Percentiles rank a stretch among this genome's conserved stretches.
Conservation (phyloP, 2,888 invertebrate genomes). For the Alentia gelatinosa region DNA sequence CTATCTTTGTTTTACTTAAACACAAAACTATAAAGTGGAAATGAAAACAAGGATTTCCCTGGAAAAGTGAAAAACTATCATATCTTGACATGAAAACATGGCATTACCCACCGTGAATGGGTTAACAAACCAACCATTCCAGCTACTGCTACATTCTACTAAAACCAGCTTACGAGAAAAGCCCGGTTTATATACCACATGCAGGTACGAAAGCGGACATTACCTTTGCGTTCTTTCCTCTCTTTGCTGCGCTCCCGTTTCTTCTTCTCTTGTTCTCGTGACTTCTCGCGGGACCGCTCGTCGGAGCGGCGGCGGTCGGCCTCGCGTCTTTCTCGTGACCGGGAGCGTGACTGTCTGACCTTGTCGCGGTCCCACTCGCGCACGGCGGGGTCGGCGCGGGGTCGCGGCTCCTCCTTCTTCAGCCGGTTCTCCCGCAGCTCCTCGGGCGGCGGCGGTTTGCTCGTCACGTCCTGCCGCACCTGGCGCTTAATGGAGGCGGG, state of each 20-base stretch:
- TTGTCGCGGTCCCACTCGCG: slow-evolving; percentile 68
- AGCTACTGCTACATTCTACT: no score
- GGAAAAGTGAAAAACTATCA: no score
- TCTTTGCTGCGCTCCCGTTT: slow-evolving; percentile 44
- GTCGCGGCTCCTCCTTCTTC: not conserved
- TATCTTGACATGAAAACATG: no score
- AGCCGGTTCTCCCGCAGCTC: slow-evolving; percentile 9
- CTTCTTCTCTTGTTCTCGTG: slow-evolving; percentile 11
- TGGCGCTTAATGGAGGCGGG: slow-evolving; percentile 59
- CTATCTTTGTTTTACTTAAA: no score
- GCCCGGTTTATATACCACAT: no score
- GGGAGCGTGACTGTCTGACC: slow-evolving; percentile 73
- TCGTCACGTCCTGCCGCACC: slow-evolving; percentile 56
- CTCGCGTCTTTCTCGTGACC: slow-evolving; percentile 61
- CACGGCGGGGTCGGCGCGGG: not conserved
- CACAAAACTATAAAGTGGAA: no score
- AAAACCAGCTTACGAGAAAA: no score
- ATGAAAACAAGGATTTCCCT: no score
- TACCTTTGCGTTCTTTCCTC: slow-evolving; percentile 58
- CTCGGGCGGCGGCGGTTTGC: slow-evolving; percentile 46
- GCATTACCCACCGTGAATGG: no score
- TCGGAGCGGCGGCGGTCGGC: slow-evolving; percentile 13
- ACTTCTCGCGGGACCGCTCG: slow-evolving; percentile 28
- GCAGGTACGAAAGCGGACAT: slow-evolving; percentile 30
- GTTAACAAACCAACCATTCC: no score